phyloP scores from a whole-genome alignment of 2,888 invertebrate species.

The Patella pellucida region DNA sequence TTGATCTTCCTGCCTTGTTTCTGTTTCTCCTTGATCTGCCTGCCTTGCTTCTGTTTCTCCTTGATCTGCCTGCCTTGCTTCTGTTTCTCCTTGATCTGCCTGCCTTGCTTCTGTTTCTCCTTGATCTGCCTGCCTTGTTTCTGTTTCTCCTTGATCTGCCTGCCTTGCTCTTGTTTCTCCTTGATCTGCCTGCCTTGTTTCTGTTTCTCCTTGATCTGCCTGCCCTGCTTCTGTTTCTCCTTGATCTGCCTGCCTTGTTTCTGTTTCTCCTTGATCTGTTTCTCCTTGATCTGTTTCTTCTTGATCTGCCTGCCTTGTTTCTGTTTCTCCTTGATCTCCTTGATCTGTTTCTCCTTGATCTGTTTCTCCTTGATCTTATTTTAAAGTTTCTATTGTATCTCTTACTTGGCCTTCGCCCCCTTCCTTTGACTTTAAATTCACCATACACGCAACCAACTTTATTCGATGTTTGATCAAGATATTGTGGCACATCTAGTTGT shows the following conservation, averaged over 20 bases:
- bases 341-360: too few relatives aligned
- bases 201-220: background rate
- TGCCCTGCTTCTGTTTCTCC: background rate
- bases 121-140: background rate
- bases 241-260: background rate
- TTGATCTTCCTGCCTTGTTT: background rate
- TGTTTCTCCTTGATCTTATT: too few relatives aligned
- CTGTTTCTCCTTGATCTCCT: background rate
- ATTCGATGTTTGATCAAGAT: too few relatives aligned
- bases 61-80: background rate
- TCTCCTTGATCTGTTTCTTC: too few relatives aligned
- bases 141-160: background rate
- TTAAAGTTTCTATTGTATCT: too few relatives aligned
- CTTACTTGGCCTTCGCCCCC: too few relatives aligned
- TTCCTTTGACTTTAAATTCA: too few relatives aligned
- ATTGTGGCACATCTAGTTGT: background rate
- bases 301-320: background rate
- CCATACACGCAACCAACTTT: too few relatives aligned
- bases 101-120: background rate
- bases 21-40: background rate
- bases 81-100: background rate
- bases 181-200: background rate
- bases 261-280: background rate
- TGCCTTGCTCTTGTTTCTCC: background rate
- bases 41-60: background rate